These are phyloP conservation scores for Ictalurus furcatus DNA, from an alignment of 2,113 vertebrate genomes.

Conservation along the genomic window DNA sequence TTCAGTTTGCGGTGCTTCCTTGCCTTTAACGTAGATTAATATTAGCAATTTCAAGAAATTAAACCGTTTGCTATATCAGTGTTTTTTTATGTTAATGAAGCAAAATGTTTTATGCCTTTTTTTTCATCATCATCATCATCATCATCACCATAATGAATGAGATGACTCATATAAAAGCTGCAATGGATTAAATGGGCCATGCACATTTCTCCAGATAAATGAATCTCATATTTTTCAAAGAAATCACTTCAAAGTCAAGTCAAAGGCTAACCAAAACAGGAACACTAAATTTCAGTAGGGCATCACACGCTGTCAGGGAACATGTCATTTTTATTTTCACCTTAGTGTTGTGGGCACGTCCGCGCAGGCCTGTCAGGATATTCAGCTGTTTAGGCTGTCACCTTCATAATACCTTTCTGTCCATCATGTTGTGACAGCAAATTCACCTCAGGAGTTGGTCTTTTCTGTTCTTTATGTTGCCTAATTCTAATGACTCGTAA, in stretches of 20 bases:
- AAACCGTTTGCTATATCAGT: neutral
- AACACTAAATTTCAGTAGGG: constrained; percentile 33
- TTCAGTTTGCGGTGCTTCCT: neutral
- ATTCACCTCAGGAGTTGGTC: neutral
- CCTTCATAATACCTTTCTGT: constrained; percentile 49
- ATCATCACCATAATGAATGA: neutral
- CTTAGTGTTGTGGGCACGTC: constrained; percentile 60
- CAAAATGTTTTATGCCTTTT: neutral
- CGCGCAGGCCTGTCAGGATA: constrained; percentile 71
- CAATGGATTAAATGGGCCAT: neutral
- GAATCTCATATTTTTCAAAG: constrained; percentile 10
- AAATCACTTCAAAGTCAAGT: constrained; percentile 8
- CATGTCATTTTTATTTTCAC: constrained; percentile 58
- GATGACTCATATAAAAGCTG: neutral
- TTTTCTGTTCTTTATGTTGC: constrained; percentile 40
- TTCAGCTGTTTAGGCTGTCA: constrained; percentile 64
- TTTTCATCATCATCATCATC: neutral
- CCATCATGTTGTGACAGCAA: constrained; percentile 53
- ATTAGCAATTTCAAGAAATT: constrained; percentile 1
- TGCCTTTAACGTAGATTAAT: neutral
- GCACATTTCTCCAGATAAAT: constrained; percentile 24
- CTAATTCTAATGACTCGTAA: constrained; percentile 30
- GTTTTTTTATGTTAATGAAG: neutral
- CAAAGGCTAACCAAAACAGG: constrained; percentile 16
- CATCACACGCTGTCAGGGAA: constrained; percentile 33